These are phyloP conservation scores for Ara ararauna DNA, from an alignment of 2,797 vertebrate species.

Conservation along the genomic window DNA sequence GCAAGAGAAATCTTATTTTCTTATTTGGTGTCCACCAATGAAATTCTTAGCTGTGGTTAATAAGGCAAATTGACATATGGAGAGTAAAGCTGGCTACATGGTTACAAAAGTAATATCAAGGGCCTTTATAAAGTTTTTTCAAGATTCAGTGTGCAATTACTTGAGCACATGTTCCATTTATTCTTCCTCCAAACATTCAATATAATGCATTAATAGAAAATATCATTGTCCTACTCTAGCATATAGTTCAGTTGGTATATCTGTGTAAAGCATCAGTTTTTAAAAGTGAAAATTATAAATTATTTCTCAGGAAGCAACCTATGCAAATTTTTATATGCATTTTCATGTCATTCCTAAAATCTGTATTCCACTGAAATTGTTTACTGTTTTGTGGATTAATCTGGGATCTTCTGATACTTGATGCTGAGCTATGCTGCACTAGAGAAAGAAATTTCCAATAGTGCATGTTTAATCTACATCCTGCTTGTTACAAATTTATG, in stretches of 20 bases:
- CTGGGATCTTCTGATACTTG: not conserved
- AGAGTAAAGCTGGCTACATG: not conserved
- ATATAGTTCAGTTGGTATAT: not conserved
- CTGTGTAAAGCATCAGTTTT: not conserved
- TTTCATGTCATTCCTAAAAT: not conserved
- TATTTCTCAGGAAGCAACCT: not conserved
- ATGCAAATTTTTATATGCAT: not conserved
- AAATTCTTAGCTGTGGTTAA: not conserved
- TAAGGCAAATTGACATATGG: not conserved
- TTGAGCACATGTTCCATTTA: not conserved
- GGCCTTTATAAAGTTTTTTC: not conserved
- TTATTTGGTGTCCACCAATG: not conserved
- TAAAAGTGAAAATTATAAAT: not conserved
- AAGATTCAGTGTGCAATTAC: not conserved
- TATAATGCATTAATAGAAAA: not conserved
- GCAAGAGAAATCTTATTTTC: not conserved
- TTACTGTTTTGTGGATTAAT: not conserved
- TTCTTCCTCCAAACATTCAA: not conserved
- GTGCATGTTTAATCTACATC: accelerated
- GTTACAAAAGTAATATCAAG: not conserved
- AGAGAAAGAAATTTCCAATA: not conserved
- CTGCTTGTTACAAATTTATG: not conserved
- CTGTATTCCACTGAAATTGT: not conserved
- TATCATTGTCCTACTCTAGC: not conserved
- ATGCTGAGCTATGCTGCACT: not conserved